Conservation (phyloP, 2,888 invertebrate species). For the Aphidius colemani region DNA sequence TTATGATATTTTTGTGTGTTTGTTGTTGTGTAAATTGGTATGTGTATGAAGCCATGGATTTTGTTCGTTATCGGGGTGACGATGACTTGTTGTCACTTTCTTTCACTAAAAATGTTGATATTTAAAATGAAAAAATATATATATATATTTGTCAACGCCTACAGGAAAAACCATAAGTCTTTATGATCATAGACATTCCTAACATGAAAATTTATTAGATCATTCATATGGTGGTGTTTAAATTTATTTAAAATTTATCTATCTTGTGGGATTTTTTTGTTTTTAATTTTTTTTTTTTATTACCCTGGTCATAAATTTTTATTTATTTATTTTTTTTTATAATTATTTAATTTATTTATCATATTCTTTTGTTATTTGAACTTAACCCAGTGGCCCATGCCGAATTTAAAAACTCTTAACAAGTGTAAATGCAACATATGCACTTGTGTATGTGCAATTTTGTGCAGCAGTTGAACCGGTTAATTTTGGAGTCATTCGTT, state of each 20-base stretch:
- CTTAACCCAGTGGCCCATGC: neutral
- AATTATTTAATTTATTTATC: neutral
- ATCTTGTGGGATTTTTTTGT: neutral
- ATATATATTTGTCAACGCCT: conserved; percentile 3
- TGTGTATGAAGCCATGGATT: conserved; percentile 13
- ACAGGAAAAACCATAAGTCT: conserved; percentile 7
- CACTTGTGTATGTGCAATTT: conserved; percentile 28
- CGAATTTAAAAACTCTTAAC: neutral
- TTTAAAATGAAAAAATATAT: neutral
- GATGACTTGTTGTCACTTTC: conserved; percentile 36
- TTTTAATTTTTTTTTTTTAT: too few relatives aligned
- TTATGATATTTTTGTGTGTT: too few relatives aligned
- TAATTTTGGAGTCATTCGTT: conserved; percentile 57
- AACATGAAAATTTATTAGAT: conserved; percentile 12
- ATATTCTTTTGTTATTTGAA: neutral
- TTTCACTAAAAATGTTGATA: conserved; percentile 11
- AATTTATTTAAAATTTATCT: conserved; percentile 18
- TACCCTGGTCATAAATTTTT: neutral
- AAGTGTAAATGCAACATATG: neutral
- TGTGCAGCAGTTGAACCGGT: conserved; percentile 45
- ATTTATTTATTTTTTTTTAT: conserved; percentile 5
- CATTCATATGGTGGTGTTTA: conserved; percentile 18
- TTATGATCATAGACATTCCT: conserved; percentile 23
- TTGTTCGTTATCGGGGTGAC: conserved; percentile 37
- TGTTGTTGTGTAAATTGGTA: too few relatives aligned